Evolutionary conservation across 2,113 vertebrate species (phyloP).

Genomic region (Bungarus multicinctus): DNA sequence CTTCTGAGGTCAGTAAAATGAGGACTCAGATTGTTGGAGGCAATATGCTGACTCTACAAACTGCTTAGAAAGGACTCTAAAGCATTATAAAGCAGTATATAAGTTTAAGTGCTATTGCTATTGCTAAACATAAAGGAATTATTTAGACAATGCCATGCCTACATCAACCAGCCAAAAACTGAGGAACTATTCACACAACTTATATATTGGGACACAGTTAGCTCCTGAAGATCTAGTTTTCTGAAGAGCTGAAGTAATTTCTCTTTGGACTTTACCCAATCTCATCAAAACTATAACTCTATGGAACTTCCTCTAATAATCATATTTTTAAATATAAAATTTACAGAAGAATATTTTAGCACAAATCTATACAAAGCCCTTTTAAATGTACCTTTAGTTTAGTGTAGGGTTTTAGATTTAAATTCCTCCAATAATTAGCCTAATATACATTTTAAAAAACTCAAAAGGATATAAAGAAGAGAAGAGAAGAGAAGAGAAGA

Average conservation of each 20-base stretch:
- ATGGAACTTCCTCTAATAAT: neutral
- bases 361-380: neutral
- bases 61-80: too few species aligned
- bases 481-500: too few species aligned
- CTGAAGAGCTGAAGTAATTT: neutral
- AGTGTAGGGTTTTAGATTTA: too few species aligned
- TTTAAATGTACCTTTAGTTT: neutral
- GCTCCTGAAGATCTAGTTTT: neutral
- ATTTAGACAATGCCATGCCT: neutral
- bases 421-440: too few species aligned
- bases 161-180: neutral
- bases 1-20: too few species aligned
- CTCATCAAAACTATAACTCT: neutral
- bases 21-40: too few species aligned
- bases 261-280: neutral
- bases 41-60: too few species aligned
- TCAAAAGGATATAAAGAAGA: too few species aligned
- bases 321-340: neutral
- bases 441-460: too few species aligned
- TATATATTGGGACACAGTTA: neutral
- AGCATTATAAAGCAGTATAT: too few species aligned
- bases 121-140: neutral
- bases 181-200: neutral
- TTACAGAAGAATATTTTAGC: neutral
- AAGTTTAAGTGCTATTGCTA: too few species aligned